A percentile compares a stretch with the other conserved stretches of the same genome.
Conservation (phyloP, 2,113 vertebrate genomes). For the Pristiophorus japonicus region DNA sequence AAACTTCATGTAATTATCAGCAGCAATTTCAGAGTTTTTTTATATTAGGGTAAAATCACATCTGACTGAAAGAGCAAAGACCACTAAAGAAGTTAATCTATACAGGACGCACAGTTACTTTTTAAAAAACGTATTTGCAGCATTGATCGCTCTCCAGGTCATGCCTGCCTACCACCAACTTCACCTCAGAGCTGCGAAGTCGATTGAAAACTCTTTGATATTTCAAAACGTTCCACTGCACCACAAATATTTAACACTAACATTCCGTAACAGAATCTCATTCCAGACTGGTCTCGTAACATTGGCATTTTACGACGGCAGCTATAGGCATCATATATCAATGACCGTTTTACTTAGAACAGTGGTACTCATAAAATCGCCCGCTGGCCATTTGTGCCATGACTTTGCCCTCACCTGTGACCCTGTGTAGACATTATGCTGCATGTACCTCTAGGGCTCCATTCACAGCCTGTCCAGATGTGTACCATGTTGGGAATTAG, state of each 20-base stretch:
- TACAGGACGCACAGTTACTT: background rate
- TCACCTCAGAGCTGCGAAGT: background rate
- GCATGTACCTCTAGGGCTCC: background rate
- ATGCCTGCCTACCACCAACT: background rate
- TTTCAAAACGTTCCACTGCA: background rate
- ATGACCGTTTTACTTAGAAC: background rate
- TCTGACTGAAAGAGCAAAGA: constrained; percentile 20
- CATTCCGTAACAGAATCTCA: background rate
- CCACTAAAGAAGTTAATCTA: constrained; percentile 27
- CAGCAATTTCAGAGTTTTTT: constrained; percentile 8
- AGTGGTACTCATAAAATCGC: background rate
- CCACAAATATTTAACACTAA: constrained; percentile 31
- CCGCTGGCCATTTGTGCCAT: background rate
- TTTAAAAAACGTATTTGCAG: background rate
- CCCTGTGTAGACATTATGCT: background rate
- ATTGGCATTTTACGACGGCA: background rate
- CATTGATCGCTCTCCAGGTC: background rate
- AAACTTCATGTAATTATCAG: constrained; percentile 35
- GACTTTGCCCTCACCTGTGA: constrained; percentile 3
- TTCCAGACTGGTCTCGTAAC: background rate
- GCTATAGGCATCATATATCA: background rate
- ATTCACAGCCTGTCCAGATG: background rate
- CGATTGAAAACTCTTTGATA: background rate
- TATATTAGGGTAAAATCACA: constrained; percentile 31
- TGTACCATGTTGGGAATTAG: background rate